phyloP scores from a whole-genome alignment of 1,140 invertebrate genomes.

The Drosophila guanche region DNA sequence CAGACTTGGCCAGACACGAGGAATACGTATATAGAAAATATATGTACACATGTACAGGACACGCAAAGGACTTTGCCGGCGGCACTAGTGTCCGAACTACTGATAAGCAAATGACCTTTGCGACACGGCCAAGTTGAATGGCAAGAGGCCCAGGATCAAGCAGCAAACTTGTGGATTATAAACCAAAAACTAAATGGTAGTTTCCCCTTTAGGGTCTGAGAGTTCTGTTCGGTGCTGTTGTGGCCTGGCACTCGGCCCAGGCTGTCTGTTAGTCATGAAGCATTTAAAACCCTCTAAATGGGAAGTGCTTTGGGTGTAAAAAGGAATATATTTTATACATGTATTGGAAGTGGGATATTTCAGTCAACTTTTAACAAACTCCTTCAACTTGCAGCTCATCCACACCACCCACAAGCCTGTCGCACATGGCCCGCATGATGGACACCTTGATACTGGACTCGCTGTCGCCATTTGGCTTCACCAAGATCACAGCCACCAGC shows the following conservation, averaged over 20 bases:
- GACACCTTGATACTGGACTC: constrained; percentile 88
- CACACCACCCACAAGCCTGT: constrained; percentile 85
- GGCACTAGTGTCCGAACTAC: constrained; percentile 13
- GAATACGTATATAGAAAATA: constrained; percentile 17
- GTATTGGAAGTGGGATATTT: too few species aligned
- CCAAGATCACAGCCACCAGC: constrained; percentile 85
- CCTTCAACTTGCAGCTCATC: constrained; percentile 65
- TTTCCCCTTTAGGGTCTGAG: too few species aligned
- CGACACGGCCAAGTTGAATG: constrained; percentile 62
- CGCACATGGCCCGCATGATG: constrained; percentile 89
- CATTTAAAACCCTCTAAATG: too few species aligned
- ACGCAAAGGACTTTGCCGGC: constrained; percentile 46
- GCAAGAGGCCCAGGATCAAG: constrained; percentile 31
- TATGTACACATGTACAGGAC: constrained; percentile 31
- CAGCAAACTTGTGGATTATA: constrained; percentile 16
- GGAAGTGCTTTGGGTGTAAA: too few species aligned
- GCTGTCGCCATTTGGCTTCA: constrained; percentile 86
- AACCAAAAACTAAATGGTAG: constrained; percentile 6
- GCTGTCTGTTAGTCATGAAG: too few species aligned
- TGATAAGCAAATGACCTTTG: constrained; percentile 74
- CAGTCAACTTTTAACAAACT: not conserved
- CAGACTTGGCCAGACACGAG: constrained; percentile 53
- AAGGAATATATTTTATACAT: too few species aligned
- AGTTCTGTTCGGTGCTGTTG: not conserved
- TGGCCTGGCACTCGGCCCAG: too few species aligned